Base-by-base conservation (phyloP, 2,888 invertebrate species). In the Ommatoiulus sabulosus region DNA sequence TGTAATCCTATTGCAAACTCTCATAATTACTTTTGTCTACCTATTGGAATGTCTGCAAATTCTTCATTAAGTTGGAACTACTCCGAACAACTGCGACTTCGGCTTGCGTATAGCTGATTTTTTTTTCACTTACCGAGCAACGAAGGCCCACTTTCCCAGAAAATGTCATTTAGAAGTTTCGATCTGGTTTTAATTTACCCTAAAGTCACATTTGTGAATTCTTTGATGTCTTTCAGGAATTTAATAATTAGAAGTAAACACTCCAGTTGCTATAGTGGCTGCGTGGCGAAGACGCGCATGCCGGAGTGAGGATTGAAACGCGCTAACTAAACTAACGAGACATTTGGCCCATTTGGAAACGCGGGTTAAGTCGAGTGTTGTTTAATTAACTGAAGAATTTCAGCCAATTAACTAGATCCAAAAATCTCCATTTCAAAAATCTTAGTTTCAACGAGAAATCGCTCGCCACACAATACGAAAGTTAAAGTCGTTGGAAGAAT, bases 171-270 rank as follows among this genome's bases (percentile, higher is more conserved):
- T 24, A 24, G 72, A 72, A 35, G 20, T 24, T 24, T 24, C 72
- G 20, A 72, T 24, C 72, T 24, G 72, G 24, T 24, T 72, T 72
- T 72, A 72, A 72, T 72, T 72, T 72, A 24, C 72, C 24, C 24
- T 10, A 72, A 8, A 24, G n/a, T 72, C 72, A 20, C 72, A 72
- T 72, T 72, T 72, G 72, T 72, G 24, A 72, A 24, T 72, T 72
- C 72, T 72, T 72, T 12, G 72, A 72, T 24, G 72, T 72, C 72
- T 72, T 72, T 72, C 72, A 72, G 72, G 72, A 72, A 72, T 72
- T 72, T 72, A 72, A 72, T 72, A 72, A 72, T 72, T 72, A 72
- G 24, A 72, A n/a, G 72, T 8, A 20, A 24, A 72, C 72, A 10
- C 20, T 63, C 72, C 72, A 72, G 8, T 72, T 72, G 72, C 57